Percentiles rank a stretch among this genome's conserved stretches.
Evolutionary conservation across 2,888 invertebrate genomes (phyloP).

Genomic region (Aradus depressus): DNA sequence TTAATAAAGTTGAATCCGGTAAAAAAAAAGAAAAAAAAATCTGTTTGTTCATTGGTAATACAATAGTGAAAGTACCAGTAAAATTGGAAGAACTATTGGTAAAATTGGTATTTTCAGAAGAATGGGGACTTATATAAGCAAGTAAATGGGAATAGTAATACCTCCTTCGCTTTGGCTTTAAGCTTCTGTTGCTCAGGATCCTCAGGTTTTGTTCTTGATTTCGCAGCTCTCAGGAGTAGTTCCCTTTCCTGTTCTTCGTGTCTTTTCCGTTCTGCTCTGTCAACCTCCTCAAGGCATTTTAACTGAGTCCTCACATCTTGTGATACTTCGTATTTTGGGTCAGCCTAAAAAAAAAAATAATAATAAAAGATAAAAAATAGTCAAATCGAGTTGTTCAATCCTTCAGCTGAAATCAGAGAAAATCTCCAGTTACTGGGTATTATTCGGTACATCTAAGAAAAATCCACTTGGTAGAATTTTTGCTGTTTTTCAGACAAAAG

Average conservation of each 20-base stretch:
- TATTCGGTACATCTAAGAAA: too few species aligned
- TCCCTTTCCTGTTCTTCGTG: slow-evolving; percentile 94
- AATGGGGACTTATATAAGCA: too few species aligned
- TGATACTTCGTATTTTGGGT: slow-evolving; percentile 78
- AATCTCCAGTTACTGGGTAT: too few species aligned
- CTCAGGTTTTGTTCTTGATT: slow-evolving; percentile 90
- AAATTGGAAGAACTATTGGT: too few species aligned
- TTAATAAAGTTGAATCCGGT: too few species aligned
- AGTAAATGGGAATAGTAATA: too few species aligned
- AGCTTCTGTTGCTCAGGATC: slow-evolving; percentile 96
- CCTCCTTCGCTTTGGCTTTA: slow-evolving; percentile 84
- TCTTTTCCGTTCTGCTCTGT: slow-evolving; percentile 82
- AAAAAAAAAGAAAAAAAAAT: too few species aligned
- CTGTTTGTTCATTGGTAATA: too few species aligned
- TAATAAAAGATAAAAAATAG: slow-evolving; percentile 3
- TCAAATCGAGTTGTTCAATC: background rate
- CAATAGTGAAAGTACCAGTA: too few species aligned
- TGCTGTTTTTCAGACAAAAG: too few species aligned
- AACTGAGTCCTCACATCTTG: slow-evolving; percentile 86
- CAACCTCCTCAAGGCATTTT: slow-evolving; percentile 92
- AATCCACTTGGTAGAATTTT: too few species aligned
- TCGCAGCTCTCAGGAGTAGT: slow-evolving; percentile 82
- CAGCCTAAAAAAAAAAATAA: slow-evolving; percentile 36
- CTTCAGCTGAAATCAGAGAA: background rate
- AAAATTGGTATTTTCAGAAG: too few species aligned